These are phyloP conservation scores for Merluccius polli DNA, from an alignment of 2,797 vertebrate genomes.

Conservation along the genomic window DNA sequence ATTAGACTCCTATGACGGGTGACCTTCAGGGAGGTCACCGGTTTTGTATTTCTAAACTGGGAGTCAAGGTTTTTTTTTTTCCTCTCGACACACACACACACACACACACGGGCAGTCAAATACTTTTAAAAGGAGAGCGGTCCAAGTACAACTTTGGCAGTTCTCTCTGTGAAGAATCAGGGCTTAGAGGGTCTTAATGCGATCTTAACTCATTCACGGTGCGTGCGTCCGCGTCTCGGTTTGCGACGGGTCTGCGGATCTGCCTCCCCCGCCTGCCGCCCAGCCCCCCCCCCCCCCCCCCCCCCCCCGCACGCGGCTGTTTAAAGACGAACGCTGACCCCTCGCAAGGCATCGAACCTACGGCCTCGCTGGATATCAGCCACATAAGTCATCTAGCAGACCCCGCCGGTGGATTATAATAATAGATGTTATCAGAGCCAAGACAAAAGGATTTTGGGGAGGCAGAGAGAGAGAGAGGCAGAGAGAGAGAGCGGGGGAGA, in stretches of 20 bases:
- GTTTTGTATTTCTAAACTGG: background rate
- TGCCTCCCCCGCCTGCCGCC: conserved; percentile 3
- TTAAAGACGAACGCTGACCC: background rate
- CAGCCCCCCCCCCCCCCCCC: too few species aligned
- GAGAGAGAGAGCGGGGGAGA: conserved; percentile 6
- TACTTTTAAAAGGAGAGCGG: background rate
- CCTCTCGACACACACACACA: background rate
- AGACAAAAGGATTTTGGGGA: conserved; percentile 5
- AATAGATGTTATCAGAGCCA: conserved; percentile 24
- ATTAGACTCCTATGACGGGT: background rate
- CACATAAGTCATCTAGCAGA: conserved; percentile 29
- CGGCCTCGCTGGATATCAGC: background rate
- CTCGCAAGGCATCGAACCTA: conserved; percentile 11
- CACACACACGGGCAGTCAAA: background rate
- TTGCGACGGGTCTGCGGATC: conserved; percentile 2
- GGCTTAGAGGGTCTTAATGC: background rate
- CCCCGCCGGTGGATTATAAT: conserved; percentile 12
- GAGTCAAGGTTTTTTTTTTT: background rate
- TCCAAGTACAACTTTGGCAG: conserved; percentile 9
- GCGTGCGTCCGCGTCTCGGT: background rate
- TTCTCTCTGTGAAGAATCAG: background rate
- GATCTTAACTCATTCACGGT: background rate
- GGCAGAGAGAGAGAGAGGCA: background rate
- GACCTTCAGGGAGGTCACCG: background rate
- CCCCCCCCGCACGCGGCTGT: too few species aligned